phyloP scores from a whole-genome alignment of 1,140 invertebrate species.

The Oedothorax gibbosus region DNA sequence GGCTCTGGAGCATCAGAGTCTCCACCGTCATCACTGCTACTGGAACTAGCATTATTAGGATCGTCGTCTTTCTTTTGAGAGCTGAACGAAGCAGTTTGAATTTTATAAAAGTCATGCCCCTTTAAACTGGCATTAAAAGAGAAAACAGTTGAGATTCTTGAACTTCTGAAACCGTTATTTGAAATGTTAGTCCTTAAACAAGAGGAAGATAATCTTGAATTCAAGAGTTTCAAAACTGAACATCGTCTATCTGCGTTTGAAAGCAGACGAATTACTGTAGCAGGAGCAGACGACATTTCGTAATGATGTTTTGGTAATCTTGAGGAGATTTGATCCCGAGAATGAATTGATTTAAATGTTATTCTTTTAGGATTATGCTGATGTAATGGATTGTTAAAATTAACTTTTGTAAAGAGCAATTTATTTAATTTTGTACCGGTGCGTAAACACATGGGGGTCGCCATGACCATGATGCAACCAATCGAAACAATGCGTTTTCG shows the following conservation, averaged over 20 bases:
- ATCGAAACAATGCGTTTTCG: too few species aligned
- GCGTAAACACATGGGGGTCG: too few species aligned
- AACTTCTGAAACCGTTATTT: background rate
- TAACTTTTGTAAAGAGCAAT: too few species aligned
- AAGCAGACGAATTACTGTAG: background rate
- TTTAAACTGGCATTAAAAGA: background rate
- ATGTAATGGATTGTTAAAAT: too few species aligned
- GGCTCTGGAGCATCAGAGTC: background rate
- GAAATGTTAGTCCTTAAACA: background rate
- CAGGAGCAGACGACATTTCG: background rate
- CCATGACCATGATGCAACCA: too few species aligned
- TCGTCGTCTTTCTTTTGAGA: conserved; percentile 42
- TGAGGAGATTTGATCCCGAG: too few species aligned
- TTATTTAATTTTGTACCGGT: too few species aligned
- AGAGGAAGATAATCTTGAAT: background rate
- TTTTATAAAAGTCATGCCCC: background rate
- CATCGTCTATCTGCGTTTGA: background rate
- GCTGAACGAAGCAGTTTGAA: background rate
- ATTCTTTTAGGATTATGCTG: too few species aligned
- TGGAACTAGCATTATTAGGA: conserved; percentile 15
- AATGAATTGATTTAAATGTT: too few species aligned
- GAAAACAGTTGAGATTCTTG: background rate
- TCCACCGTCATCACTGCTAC: conserved; percentile 2
- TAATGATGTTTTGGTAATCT: too few species aligned
- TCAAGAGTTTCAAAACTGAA: background rate